These are phyloP conservation scores for Hassar affinis DNA, from an alignment of 2,113 vertebrate genomes.

Conservation along the genomic window DNA sequence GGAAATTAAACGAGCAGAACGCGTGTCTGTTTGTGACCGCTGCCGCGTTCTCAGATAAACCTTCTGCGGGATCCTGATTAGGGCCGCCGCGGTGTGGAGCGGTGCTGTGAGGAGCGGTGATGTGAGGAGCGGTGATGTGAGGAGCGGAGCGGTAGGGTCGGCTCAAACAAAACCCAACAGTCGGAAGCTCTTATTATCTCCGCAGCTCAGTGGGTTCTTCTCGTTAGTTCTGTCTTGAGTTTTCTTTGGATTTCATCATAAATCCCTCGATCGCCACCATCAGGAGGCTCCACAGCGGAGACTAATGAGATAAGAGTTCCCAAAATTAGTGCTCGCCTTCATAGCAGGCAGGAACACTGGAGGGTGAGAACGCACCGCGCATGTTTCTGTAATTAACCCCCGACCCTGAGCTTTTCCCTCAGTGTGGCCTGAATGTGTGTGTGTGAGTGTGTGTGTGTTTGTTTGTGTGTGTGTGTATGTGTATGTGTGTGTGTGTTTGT, in stretches of 20 bases:
- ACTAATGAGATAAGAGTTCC: constrained; percentile 32
- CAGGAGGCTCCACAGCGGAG: not conserved
- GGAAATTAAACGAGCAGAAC: constrained; percentile 45
- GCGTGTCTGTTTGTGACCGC: constrained; percentile 30
- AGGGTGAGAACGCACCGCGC: constrained; percentile 6
- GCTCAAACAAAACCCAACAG: constrained; percentile 42
- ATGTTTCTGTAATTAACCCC: not conserved
- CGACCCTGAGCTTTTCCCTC: not conserved
- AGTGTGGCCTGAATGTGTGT: not conserved
- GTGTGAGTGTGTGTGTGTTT: not conserved
- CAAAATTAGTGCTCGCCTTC: constrained; percentile 39
- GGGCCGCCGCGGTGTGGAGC: constrained; percentile 28
- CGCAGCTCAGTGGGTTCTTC: constrained; percentile 19
- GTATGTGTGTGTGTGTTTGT: too few species aligned
- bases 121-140: constrained; percentile 27
- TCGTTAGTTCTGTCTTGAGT: constrained; percentile 29
- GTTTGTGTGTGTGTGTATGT: too few species aligned
- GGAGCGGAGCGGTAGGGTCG: constrained; percentile 24
- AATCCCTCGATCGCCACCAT: constrained; percentile 12
- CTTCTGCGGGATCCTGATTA: constrained; percentile 47
- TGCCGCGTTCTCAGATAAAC: constrained; percentile 21
- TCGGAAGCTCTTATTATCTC: constrained; percentile 43
- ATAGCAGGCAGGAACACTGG: constrained; percentile 1
- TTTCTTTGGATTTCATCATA: constrained; percentile 42
- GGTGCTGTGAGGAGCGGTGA: constrained; percentile 20